Evolutionary conservation across 2,888 invertebrate species (phyloP).

Genomic region (Aleiodes leptofemur): DNA sequence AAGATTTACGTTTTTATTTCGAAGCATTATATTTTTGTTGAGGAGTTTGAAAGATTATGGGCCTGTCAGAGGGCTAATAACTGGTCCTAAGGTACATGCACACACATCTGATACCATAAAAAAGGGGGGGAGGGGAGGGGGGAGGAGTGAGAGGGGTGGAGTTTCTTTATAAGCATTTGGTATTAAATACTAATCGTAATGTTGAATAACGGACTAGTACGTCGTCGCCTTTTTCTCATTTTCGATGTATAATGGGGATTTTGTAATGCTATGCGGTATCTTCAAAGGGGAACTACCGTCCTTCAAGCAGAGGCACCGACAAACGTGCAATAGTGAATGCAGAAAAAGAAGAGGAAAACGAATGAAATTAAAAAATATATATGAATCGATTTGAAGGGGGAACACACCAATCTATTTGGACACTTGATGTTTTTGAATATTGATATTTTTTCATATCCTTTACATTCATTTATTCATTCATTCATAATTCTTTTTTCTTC

Average conservation of each 20-base stretch:
- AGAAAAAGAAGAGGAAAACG: constrained; percentile 34
- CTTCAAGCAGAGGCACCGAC: constrained; percentile 49
- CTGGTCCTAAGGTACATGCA: constrained; percentile 61
- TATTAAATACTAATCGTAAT: constrained; percentile 74
- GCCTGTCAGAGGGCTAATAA: constrained; percentile 74
- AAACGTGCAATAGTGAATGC: constrained; percentile 43
- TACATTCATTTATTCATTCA: no score
- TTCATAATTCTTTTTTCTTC: no score
- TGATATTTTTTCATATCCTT: neutral
- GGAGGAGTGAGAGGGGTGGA: no score
- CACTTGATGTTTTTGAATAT: neutral
- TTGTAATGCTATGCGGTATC: constrained; percentile 52
- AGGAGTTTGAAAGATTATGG: constrained; percentile 67
- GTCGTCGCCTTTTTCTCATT: constrained; percentile 44
- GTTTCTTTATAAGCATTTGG: constrained; percentile 70
- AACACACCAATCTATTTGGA: neutral
- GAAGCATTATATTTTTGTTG: constrained; percentile 65
- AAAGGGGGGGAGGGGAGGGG: no score
- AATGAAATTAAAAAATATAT: constrained; percentile 20
- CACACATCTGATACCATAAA: constrained; percentile 66
- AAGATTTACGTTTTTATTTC: constrained; percentile 65
- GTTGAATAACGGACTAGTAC: constrained; percentile 55
- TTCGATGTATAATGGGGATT: constrained; percentile 42
- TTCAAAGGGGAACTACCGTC: constrained; percentile 53
- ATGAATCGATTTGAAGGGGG: neutral